phyloP scores from a whole-genome alignment of 2,888 invertebrate genomes.

The Platycheirus rosarum region DNA sequence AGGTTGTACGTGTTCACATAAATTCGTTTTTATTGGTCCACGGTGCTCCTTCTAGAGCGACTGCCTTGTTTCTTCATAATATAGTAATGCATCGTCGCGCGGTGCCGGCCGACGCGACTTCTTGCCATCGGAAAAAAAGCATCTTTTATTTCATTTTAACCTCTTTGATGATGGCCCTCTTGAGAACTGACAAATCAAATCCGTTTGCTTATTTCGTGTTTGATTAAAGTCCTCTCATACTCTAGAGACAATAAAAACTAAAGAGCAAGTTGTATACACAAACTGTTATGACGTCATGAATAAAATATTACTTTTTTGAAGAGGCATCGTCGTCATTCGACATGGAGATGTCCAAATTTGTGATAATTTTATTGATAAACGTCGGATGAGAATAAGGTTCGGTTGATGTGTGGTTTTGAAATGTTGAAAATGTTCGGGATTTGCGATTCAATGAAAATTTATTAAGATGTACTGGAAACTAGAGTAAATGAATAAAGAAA shows the following conservation, averaged over 20 bases:
- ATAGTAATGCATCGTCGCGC: constrained; percentile 13
- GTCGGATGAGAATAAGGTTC: too few relatives aligned
- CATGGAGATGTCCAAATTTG: background rate
- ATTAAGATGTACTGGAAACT: too few relatives aligned
- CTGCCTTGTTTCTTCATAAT: background rate
- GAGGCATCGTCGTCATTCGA: background rate
- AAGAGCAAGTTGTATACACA: background rate
- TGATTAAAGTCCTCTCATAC: constrained; percentile 49
- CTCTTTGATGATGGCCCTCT: constrained; percentile 60
- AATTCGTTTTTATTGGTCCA: constrained; percentile 60
- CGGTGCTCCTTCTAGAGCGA: constrained; percentile 3
- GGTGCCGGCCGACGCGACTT: too few relatives aligned
- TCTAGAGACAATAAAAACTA: background rate
- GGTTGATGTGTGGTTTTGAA: too few relatives aligned
- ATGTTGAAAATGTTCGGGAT: too few relatives aligned
- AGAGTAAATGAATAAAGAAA: too few relatives aligned
- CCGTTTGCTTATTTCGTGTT: constrained; percentile 51
- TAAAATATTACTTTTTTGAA: constrained; percentile 13
- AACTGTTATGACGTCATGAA: constrained; percentile 13
- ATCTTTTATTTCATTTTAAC: constrained; percentile 63
- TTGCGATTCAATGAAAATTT: too few relatives aligned
- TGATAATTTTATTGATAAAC: background rate
- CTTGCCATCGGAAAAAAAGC: too few relatives aligned
- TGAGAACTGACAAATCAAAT: constrained; percentile 60
- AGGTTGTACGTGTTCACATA: constrained; percentile 65